phyloP scores from a whole-genome alignment of 2,797 vertebrate genomes.

The Falco peregrinus region DNA sequence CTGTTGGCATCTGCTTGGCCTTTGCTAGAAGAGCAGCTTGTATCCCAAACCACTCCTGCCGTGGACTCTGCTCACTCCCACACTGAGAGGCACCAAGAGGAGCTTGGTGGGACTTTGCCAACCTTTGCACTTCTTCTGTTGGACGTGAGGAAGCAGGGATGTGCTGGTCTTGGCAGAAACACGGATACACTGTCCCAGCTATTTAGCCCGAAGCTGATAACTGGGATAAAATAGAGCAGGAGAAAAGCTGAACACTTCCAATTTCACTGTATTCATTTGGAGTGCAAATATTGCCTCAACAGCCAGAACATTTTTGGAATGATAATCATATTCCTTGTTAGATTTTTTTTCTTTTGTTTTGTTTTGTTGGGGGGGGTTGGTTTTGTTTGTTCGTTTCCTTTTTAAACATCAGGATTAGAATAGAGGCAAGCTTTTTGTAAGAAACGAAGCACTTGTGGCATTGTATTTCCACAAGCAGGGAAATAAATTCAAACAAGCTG shows the following conservation, averaged over 20 bases:
- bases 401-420: accelerated
- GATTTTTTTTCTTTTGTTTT: not conserved
- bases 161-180: not conserved
- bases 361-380: no score
- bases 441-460: not conserved
- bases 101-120: not conserved
- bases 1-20: not conserved
- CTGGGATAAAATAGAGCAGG: not conserved
- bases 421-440: not conserved
- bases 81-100: accelerated
- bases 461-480: not conserved
- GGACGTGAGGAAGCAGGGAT: not conserved
- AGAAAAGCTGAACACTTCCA: not conserved
- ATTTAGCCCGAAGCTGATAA: not conserved
- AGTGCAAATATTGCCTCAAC: not conserved
- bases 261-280: not conserved
- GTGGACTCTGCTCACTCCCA: not conserved
- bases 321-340: not conserved
- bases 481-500: not conserved
- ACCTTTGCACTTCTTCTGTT: not conserved
- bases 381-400: no score
- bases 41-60: not conserved
- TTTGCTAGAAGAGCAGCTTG: not conserved
- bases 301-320: not conserved
- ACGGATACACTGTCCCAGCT: accelerated